Evolutionary conservation across 2,113 vertebrate genomes (phyloP), one percentile per base, ranked within the genome.

Genomic region (Tragelaphus imberbis): DNA sequence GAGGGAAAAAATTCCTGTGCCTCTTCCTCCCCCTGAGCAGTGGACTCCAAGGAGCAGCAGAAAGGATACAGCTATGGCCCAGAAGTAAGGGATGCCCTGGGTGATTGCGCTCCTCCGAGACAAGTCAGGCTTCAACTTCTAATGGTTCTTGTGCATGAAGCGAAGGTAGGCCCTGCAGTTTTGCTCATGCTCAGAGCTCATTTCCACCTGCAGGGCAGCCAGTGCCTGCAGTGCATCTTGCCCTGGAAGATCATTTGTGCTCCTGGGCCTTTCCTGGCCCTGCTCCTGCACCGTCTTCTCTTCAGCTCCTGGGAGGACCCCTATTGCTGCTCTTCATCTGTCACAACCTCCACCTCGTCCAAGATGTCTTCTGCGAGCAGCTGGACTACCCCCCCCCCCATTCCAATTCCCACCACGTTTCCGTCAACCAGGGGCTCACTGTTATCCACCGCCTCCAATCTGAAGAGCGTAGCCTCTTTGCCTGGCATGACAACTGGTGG

Each of bases 391-490:
- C n/a, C n/a, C n/a, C n/a, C n/a, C n/a, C n/a, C n/a, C n/a, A n/a
- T n/a, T n/a, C 11, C 58, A 0, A 59, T 27, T 4, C 11, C 25
- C 1, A 0, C 10, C 10, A 12, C 0, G 0, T 61, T 27, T 61
- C 4, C 0, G 0, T 61, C 59, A 4, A 61, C 25, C 27, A 28
- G 25, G n/a, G n/a, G n/a, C n/a, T n/a, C n/a, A n/a, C n/a, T n/a
- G 27, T 61, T 0, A 0, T 13, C 59, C 25, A 28, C 11, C 0
- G 0, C 25, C 25, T 61, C 59, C 27, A 61, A 25, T 4, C 11
- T 27, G 59, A 12, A 61, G 0, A 59, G 27, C 4, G 59, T 28
- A 27, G 25, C 25, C 12, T 12, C 11, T 28, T 28, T 2, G 2
- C 59, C 25, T 28, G 2, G 4, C 2, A 6, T 61, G 12, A 6